These are phyloP conservation scores for Eristalinus sepulchralis DNA, from an alignment of 2,888 invertebrate species.

Conservation along the genomic window DNA sequence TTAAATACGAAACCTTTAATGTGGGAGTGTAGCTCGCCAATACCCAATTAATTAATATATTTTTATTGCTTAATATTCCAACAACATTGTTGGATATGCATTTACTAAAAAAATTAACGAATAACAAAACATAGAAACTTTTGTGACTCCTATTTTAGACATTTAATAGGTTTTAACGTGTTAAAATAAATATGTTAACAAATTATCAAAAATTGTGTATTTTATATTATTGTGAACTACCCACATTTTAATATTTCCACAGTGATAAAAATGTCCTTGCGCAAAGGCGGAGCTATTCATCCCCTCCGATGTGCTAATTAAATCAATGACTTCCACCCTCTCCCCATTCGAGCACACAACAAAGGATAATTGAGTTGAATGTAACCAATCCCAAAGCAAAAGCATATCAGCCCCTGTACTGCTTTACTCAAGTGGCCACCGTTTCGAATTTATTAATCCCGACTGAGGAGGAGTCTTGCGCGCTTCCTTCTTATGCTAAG, in stretches of 20 bases:
- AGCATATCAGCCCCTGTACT: neutral
- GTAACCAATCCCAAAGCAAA: slow-evolving; percentile 37
- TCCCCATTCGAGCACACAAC: neutral
- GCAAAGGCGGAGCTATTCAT: slow-evolving; percentile 57
- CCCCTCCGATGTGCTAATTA: slow-evolving; percentile 19
- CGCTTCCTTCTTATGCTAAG: slow-evolving; percentile 21
- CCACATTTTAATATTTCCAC: neutral
- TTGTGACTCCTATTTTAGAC: too few species aligned
- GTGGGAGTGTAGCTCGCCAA: too few species aligned
- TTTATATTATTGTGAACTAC: slow-evolving; percentile 31
- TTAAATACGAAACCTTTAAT: too few species aligned
- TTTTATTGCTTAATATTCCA: too few species aligned
- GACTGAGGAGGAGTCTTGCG: slow-evolving; percentile 57
- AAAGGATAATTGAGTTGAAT: slow-evolving; percentile 44
- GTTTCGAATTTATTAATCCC: slow-evolving; percentile 24
- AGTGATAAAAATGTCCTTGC: slow-evolving; percentile 57
- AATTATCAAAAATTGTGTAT: too few species aligned
- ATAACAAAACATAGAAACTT: too few species aligned
- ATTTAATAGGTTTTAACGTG: too few species aligned
- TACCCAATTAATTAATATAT: too few species aligned
- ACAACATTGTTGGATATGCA: too few species aligned
- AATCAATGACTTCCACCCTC: slow-evolving; percentile 1
- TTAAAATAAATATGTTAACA: too few species aligned
- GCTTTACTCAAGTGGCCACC: neutral
- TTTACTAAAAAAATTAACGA: too few species aligned